These are phyloP conservation scores for Neodon shergylaensis DNA, from an alignment of 2,113 vertebrate genomes.

Conservation along the genomic window DNA sequence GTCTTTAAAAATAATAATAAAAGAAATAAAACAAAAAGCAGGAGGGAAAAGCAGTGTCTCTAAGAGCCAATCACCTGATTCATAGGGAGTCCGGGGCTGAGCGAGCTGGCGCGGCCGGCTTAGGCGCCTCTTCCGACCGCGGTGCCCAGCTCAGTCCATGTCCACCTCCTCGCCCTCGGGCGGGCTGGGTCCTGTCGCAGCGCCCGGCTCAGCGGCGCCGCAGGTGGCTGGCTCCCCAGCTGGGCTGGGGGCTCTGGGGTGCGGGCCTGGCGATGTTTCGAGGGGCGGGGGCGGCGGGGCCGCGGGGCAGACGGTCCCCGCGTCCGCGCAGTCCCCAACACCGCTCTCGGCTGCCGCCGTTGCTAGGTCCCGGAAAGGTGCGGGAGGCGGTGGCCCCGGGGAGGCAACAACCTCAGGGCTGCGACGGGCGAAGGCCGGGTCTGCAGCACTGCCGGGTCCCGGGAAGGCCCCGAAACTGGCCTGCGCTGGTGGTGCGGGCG, in stretches of 20 bases:
- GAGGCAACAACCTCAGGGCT: slow-evolving; percentile 57
- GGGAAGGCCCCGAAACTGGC: slow-evolving; percentile 80
- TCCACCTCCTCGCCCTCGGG: slow-evolving; percentile 91
- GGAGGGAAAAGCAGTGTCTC: slow-evolving; percentile 61
- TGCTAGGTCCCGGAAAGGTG: slow-evolving; percentile 57
- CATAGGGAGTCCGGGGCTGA: slow-evolving; percentile 77
- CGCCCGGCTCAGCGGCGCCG: slow-evolving; percentile 78
- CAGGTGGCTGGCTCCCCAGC: slow-evolving; percentile 84
- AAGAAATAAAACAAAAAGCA: slow-evolving; percentile 74
- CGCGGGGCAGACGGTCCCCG: neutral
- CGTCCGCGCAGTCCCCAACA: slow-evolving; percentile 35
- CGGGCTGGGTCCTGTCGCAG: slow-evolving; percentile 83
- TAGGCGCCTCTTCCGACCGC: neutral
- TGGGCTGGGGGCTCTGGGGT: slow-evolving; percentile 82
- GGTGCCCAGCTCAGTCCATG: slow-evolving; percentile 90
- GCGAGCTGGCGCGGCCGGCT: neutral
- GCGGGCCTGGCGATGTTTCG: slow-evolving; percentile 80
- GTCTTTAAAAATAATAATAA: slow-evolving; percentile 60
- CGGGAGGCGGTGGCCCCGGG: slow-evolving; percentile 43
- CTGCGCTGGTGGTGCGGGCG: slow-evolving; percentile 76
- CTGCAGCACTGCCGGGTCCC: slow-evolving; percentile 72
- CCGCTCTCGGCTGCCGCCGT: neutral
- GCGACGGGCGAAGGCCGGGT: slow-evolving; percentile 79
- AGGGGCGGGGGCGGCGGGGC: slow-evolving; percentile 46
- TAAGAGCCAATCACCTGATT: slow-evolving; percentile 89